A percentile compares a stretch with the other conserved stretches of the same genome.
These are phyloP conservation scores for Nesidiocoris tenuis DNA, from an alignment of 2,888 invertebrate genomes.

Conservation along the genomic window DNA sequence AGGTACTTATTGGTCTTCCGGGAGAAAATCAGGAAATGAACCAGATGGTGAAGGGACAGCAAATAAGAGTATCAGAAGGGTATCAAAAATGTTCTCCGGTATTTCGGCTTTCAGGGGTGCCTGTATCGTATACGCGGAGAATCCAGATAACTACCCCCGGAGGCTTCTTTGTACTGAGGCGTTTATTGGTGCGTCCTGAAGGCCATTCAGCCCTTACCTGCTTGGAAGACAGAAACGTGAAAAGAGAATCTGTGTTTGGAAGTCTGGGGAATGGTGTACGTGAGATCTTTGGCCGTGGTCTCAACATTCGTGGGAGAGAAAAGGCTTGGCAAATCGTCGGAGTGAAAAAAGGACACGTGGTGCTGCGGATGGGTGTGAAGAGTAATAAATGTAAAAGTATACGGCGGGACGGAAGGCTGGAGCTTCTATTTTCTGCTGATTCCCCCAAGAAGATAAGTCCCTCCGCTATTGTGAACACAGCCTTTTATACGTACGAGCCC, in stretches of 20 bases:
- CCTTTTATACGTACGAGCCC: slow-evolving; percentile 27
- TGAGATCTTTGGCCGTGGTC: not conserved
- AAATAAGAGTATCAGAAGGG: no score
- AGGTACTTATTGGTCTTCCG: no score
- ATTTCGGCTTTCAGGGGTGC: no score
- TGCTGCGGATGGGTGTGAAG: not conserved
- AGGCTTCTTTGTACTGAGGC: not conserved
- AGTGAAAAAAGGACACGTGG: not conserved
- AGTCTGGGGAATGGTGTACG: not conserved
- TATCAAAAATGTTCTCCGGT: no score
- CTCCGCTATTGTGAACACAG: slow-evolving; percentile 37
- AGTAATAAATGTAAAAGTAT: not conserved
- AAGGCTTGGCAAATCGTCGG: not conserved
- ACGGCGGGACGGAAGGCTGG: not conserved
- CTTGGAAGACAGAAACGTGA: not conserved
- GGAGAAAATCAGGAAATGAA: no score
- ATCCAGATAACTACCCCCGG: not conserved
- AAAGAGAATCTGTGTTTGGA: not conserved
- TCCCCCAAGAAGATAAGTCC: slow-evolving; percentile 34
- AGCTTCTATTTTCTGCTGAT: slow-evolving; percentile 34
- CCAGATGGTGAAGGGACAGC: no score
- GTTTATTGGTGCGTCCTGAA: not conserved
- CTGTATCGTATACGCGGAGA: no score
- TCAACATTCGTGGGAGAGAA: not conserved
- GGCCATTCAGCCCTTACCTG: not conserved